Percentiles rank a stretch among this genome's conserved stretches.
phyloP scores from a whole-genome alignment of 2,113 vertebrate genomes.

The Ranitomeya variabilis region DNA sequence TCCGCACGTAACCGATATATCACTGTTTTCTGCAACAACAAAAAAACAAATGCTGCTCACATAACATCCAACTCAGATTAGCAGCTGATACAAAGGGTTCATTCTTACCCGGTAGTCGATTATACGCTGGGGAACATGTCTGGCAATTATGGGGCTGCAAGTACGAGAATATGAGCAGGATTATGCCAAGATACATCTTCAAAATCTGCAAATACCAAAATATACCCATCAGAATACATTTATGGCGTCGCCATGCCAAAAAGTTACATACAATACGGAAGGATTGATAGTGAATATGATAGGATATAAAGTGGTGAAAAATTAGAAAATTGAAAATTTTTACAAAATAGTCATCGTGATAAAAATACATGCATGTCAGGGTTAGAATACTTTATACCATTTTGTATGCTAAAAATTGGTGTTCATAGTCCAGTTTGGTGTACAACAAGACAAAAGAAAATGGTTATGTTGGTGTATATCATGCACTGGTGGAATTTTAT shows the following conservation, averaged over 20 bases:
- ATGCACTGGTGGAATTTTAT: no score
- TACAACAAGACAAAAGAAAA: no score
- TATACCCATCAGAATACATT: neutral
- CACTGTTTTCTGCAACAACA: constrained; percentile 67
- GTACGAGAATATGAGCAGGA: constrained; percentile 16
- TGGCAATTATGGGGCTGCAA: neutral
- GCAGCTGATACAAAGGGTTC: neutral
- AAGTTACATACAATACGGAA: neutral
- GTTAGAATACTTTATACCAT: neutral
- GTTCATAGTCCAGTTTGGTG: no score
- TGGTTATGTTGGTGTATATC: no score
- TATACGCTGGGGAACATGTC: neutral
- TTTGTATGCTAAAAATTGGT: neutral
- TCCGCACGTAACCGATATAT: constrained; percentile 71
- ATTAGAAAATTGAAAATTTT: neutral
- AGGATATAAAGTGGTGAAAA: neutral
- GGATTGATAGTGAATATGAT: neutral
- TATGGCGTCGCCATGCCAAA: neutral
- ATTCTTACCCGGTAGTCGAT: constrained; percentile 38
- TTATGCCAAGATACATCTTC: constrained; percentile 10
- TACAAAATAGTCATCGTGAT: neutral
- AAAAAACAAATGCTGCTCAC: neutral
- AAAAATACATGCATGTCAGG: neutral
- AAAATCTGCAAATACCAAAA: neutral
- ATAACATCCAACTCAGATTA: neutral